Evolutionary conservation across 2,888 invertebrate genomes (phyloP), one percentile per base, ranked within the genome.

Genomic region (Amitus sp.): DNA sequence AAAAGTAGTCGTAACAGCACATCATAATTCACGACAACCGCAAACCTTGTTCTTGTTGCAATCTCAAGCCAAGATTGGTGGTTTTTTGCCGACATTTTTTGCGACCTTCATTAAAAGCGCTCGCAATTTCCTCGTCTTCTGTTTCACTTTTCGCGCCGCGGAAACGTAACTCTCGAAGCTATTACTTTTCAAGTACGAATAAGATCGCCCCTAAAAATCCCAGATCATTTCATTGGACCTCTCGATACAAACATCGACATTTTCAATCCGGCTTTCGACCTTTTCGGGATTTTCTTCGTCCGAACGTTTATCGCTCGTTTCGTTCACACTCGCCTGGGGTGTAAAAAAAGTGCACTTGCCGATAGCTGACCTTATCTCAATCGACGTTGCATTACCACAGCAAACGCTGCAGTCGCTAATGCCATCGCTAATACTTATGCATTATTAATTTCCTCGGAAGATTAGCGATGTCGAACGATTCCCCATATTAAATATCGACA

Each of bases 1-100:
- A n/a, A n/a, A n/a, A n/a, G n/a, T n/a, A n/a, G n/a, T n/a, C n/a
- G n/a, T n/a, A n/a, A n/a, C 13, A 34, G 71, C 68, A 67, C 75
- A 77, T 72, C 77, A 77, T 76, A 78, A 78, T 76, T 67, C 70
- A 73, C 74, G 77, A 73, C 75, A 74, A 75, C 75, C 67, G 62
- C 64, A 60, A 56, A 62, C 61, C 66, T n/a, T n/a, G n/a, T n/a
- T n/a, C 64, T 61, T 33, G 33, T 33, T 33, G 33, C 33, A 33
- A 65, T 65, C 60, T 45, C 55, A 39, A 17, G 15, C 39, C 17
- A 39, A 39, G 15, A n/a, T 39, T 18, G 39, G 15, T 17, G 9
- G 5, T 5, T 39, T 39, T 39, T 39, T 39, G 18, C 34, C 12
- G 34, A 10, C 18, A n/a, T 15, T n/a, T 48, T 37, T 39, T 34